A percentile compares a stretch with the other conserved stretches of the same genome.
phyloP scores from a whole-genome alignment of 2,888 invertebrate genomes.

The Amblyjoppa fuscipennis region DNA sequence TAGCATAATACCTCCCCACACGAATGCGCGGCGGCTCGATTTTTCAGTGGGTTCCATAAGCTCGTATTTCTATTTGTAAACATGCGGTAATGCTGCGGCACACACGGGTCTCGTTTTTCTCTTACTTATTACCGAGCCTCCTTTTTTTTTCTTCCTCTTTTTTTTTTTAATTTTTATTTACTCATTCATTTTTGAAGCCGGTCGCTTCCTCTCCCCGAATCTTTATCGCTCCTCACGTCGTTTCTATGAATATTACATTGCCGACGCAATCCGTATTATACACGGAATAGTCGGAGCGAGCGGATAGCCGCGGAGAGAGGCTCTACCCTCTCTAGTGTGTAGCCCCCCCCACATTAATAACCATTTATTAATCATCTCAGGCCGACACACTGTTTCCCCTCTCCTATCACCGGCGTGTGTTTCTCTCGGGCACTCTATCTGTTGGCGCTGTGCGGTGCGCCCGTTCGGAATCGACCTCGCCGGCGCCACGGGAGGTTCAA shows the following conservation, averaged over 20 bases:
- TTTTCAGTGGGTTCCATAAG: constrained; percentile 57
- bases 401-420: constrained; percentile 1
- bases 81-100: constrained; percentile 45
- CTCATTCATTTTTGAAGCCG: constrained; percentile 2
- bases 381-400: constrained; percentile 49
- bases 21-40: constrained; percentile 38
- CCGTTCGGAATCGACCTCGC: constrained; percentile 64
- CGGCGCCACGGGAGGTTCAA: constrained; percentile 69
- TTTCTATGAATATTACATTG: constrained; percentile 38
- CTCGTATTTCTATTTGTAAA: constrained; percentile 65
- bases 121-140: constrained; percentile 17
- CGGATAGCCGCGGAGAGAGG: constrained; percentile 9
- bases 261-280: constrained; percentile 51
- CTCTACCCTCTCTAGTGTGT: constrained; percentile 40
- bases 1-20: not conserved
- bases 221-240: not conserved
- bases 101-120: constrained; percentile 40
- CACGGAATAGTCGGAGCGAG: constrained; percentile 21
- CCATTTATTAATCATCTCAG: constrained; percentile 68
- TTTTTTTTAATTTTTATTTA: constrained; percentile 2
- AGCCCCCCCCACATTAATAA: constrained; percentile 61
- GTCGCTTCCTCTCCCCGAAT: not conserved
- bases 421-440: constrained; percentile 29
- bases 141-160: constrained; percentile 1
- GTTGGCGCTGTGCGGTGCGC: constrained; percentile 48